Evolutionary conservation across 2,888 invertebrate species (phyloP).

Genomic region (Scaptomyza cyrtandrae): DNA sequence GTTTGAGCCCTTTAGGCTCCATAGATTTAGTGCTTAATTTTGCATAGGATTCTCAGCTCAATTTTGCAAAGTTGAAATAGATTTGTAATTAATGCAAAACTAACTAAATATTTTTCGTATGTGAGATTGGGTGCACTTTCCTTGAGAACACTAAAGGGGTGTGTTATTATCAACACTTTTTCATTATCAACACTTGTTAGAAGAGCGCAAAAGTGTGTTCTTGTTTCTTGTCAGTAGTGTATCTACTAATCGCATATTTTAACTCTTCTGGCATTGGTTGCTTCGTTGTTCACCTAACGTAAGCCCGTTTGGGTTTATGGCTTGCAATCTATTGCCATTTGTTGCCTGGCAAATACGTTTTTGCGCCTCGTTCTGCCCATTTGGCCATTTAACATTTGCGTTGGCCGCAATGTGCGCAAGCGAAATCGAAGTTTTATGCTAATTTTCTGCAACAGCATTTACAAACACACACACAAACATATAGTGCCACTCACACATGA

Average conservation of each 20-base stretch:
- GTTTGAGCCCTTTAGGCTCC: slow-evolving; percentile 20
- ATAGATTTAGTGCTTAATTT: slow-evolving; percentile 38
- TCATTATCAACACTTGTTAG: no score
- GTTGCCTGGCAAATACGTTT: slow-evolving; percentile 65
- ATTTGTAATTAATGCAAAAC: slow-evolving; percentile 68
- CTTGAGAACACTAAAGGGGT: background rate
- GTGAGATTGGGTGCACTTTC: background rate
- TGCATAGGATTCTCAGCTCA: slow-evolving; percentile 6
- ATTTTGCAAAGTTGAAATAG: slow-evolving; percentile 56
- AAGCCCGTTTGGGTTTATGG: slow-evolving; percentile 64
- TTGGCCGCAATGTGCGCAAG: slow-evolving; percentile 55
- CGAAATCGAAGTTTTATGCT: slow-evolving; percentile 79
- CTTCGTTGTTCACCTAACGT: slow-evolving; percentile 16
- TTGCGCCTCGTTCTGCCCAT: slow-evolving; percentile 36
- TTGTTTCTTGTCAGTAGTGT: slow-evolving; percentile 1
- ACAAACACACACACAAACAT: slow-evolving; percentile 5
- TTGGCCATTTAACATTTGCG: slow-evolving; percentile 37
- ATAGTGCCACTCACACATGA: slow-evolving; percentile 2
- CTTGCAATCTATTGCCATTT: slow-evolving; percentile 74
- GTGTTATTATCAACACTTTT: no score
- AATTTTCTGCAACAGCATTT: slow-evolving; percentile 47
- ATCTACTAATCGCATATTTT: slow-evolving; percentile 1
- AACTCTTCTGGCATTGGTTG: background rate
- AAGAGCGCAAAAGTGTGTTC: no score
- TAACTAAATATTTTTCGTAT: slow-evolving; percentile 21